A percentile compares a stretch with the other conserved stretches of the same genome.
These are phyloP conservation scores for Nesidiocoris tenuis DNA, from an alignment of 2,888 invertebrate genomes.

Conservation along the genomic window DNA sequence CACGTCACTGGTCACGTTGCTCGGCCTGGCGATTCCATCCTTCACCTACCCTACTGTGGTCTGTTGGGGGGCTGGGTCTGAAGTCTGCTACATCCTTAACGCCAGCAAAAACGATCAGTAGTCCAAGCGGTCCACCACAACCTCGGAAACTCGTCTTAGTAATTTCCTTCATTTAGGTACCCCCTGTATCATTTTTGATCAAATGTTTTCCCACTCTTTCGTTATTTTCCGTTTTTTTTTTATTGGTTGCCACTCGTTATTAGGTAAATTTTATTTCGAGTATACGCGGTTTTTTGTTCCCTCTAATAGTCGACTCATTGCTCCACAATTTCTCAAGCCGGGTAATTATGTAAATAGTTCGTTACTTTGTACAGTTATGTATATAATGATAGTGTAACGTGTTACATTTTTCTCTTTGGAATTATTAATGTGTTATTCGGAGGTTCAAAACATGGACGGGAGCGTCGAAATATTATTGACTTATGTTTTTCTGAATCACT, in stretches of 20 bases:
- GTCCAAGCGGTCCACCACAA: too few relatives aligned
- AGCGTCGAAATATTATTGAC: slow-evolving; percentile 13
- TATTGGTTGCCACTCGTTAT: slow-evolving; percentile 12
- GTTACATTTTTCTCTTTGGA: slow-evolving; percentile 21
- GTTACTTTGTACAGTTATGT: slow-evolving; percentile 47
- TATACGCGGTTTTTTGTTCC: not conserved
- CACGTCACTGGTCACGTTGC: too few relatives aligned
- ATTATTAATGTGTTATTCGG: slow-evolving; percentile 42
- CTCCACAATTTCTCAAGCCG: not conserved
- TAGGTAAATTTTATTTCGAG: slow-evolving; percentile 12
- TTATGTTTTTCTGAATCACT: slow-evolving; percentile 15
- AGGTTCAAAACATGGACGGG: slow-evolving; percentile 46
- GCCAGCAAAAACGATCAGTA: too few relatives aligned
- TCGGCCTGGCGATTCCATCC: too few relatives aligned
- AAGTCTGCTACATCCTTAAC: too few relatives aligned
- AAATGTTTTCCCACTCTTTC: too few relatives aligned
- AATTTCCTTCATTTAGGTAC: too few relatives aligned
- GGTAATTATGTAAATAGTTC: slow-evolving; percentile 44
- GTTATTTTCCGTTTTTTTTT: slow-evolving; percentile 5
- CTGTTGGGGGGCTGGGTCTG: too few relatives aligned
- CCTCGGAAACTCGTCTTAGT: too few relatives aligned
- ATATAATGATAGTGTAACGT: slow-evolving; percentile 43
- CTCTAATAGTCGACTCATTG: not conserved
- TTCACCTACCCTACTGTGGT: too few relatives aligned
- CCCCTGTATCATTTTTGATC: too few relatives aligned